Percentiles rank a stretch among this genome's conserved stretches.
These are phyloP conservation scores for Thereuonema tuberculata DNA, from an alignment of 1,140 invertebrate genomes.

Conservation along the genomic window DNA sequence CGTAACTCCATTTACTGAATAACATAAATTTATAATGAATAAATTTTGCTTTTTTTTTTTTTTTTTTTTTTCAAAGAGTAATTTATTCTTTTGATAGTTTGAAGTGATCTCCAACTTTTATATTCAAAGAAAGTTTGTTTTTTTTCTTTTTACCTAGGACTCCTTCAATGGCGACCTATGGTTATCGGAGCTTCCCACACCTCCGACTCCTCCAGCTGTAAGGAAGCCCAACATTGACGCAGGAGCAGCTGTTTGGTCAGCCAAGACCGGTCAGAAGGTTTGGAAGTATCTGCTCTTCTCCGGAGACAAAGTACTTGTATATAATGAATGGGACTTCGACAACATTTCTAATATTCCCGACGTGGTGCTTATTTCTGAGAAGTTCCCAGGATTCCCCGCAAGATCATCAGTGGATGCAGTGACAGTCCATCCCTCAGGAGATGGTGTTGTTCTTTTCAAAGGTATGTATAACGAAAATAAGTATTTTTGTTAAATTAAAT, in stretches of 20 bases:
- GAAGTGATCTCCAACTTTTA: too few species aligned
- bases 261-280: neutral
- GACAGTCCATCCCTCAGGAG: slow-evolving; percentile 10
- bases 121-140: too few species aligned
- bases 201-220: slow-evolving; percentile 4
- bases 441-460: slow-evolving; percentile 9
- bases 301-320: slow-evolving; percentile 7
- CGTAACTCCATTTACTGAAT: too few species aligned
- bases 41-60: too few species aligned
- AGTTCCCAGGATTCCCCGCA: slow-evolving; percentile 7
- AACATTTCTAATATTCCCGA: slow-evolving; percentile 10
- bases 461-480: neutral
- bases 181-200: slow-evolving; percentile 6
- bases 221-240: slow-evolving; percentile 7
- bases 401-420: slow-evolving; percentile 8
- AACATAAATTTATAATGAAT: too few species aligned
- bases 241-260: slow-evolving; percentile 1
- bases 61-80: too few species aligned
- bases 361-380: neutral
- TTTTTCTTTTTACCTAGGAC: too few species aligned
- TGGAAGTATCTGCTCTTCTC: slow-evolving; percentile 7
- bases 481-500: too few species aligned
- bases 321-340: neutral
- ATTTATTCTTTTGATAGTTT: too few species aligned
- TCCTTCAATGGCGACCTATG: slow-evolving; percentile 6